Percentiles rank a stretch among this genome's conserved stretches.
Conservation (phyloP, 2,888 invertebrate genomes). For the Macrosiphum euphorbiae region DNA sequence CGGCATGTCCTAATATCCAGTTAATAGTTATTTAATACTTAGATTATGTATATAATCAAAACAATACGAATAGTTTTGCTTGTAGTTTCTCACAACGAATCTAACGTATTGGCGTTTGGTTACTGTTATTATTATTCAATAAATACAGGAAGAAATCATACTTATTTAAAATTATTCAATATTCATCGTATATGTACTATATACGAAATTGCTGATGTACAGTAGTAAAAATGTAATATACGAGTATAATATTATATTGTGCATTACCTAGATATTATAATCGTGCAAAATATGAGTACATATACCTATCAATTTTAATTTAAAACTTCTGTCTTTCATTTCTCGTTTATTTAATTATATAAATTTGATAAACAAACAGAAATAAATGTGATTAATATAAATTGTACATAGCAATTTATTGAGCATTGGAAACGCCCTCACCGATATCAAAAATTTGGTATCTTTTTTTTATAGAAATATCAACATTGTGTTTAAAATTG, state of each 20-base stretch:
- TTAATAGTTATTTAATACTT: not conserved
- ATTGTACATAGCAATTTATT: not conserved
- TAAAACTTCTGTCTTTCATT: not conserved
- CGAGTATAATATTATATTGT: too few relatives aligned
- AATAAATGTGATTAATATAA: not conserved
- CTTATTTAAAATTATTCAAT: not conserved
- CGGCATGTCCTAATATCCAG: not conserved
- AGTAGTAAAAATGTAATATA: not conserved
- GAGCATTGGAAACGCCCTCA: not conserved
- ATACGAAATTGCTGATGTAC: too few relatives aligned
- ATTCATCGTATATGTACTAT: not conserved
- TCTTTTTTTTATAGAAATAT: too few relatives aligned
- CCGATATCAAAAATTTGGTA: too few relatives aligned
- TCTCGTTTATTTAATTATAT: not conserved
- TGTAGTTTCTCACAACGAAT: not conserved
- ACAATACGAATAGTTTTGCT: not conserved
- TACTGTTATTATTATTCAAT: not conserved
- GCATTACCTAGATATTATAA: not conserved
- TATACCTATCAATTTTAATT: not conserved
- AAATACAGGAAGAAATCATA: too few relatives aligned
- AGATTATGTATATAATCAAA: not conserved
- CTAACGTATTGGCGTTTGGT: not conserved
- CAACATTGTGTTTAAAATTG: too few relatives aligned
- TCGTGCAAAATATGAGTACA: not conserved
- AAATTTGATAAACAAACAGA: not conserved